phyloP scores from a whole-genome alignment of 2,113 vertebrate species.

The Corvus moneduloides region DNA sequence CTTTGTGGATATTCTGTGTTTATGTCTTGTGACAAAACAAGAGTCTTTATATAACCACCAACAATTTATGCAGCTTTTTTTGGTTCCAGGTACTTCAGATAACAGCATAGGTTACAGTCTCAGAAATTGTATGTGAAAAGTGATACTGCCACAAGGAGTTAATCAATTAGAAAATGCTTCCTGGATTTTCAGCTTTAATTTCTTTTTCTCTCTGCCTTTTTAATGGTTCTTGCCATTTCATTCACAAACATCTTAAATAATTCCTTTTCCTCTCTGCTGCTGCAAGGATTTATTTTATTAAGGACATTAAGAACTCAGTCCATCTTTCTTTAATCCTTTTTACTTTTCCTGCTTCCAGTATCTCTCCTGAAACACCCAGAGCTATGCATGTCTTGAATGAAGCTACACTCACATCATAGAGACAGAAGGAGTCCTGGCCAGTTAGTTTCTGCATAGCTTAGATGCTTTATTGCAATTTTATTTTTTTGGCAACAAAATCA shows the following conservation, averaged over 20 bases:
- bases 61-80: neutral
- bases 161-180: neutral
- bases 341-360: neutral
- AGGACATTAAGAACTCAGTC: neutral
- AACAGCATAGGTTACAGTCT: neutral
- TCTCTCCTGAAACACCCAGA: neutral
- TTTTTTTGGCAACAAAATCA: neutral
- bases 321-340: neutral
- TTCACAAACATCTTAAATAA: neutral
- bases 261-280: neutral
- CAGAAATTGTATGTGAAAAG: neutral
- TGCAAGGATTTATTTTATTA: neutral
- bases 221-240: neutral
- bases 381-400: neutral
- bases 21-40: neutral
- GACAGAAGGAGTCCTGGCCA: neutral
- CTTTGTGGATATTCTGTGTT: neutral
- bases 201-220: neutral
- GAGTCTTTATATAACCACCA: neutral
- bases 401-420: neutral
- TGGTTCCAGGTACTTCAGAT: neutral
- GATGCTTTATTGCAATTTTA: neutral
- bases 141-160: neutral
- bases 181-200: neutral
- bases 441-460: neutral